Evolutionary conservation across 2,113 vertebrate species (phyloP).

Genomic region (Otolemur garnettii): DNA sequence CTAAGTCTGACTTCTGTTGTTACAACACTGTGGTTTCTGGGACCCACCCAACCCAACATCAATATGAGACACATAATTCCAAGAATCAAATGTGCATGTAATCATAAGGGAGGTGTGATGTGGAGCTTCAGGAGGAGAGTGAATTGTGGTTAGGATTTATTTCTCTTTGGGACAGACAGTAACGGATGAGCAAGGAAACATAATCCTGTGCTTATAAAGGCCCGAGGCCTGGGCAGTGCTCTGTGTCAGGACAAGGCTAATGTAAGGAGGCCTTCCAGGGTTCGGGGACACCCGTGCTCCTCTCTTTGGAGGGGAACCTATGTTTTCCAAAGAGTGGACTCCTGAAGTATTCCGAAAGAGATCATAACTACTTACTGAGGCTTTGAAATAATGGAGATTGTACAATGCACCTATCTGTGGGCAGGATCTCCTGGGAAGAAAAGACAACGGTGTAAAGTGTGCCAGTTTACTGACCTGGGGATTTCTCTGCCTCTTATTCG

Average conservation of each 20-base stretch:
- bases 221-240: background rate
- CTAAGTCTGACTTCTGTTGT: no score
- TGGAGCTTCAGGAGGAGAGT: background rate
- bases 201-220: background rate
- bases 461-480: background rate
- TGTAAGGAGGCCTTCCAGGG: background rate
- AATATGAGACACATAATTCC: background rate
- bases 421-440: background rate
- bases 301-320: background rate
- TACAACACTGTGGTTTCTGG: background rate
- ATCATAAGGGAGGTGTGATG: background rate
- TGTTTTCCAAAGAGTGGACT: background rate
- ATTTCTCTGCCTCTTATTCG: background rate
- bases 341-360: background rate
- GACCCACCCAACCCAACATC: conserved; percentile 23
- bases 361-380: background rate
- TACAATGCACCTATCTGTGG: background rate
- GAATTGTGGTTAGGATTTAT: background rate
- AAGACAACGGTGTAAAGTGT: background rate
- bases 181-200: background rate
- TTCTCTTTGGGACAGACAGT: background rate
- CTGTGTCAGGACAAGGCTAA: background rate
- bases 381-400: background rate
- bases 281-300: background rate
- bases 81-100: background rate